Percentiles rank a stretch among this genome's conserved stretches.
Evolutionary conservation across 2,113 vertebrate species (phyloP).

Genomic region (Nesospiza acunhae): DNA sequence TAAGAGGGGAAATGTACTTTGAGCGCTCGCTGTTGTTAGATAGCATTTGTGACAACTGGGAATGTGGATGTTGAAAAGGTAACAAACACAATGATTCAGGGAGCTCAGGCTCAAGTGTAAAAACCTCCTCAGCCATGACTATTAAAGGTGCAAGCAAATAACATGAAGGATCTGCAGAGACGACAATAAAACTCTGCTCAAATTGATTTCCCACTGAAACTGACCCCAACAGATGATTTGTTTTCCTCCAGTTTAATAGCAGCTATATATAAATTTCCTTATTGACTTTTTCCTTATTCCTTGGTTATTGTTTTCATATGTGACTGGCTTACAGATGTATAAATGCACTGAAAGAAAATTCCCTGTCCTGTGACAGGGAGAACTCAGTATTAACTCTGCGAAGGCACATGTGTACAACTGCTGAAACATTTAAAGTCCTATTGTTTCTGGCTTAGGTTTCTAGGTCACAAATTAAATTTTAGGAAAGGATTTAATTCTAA

Average conservation of each 20-base stretch:
- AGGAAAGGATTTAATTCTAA: not conserved
- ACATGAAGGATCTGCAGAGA: slow-evolving; percentile 29
- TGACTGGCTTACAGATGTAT: slow-evolving; percentile 10
- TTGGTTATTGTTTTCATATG: slow-evolving; percentile 61
- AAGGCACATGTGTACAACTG: not conserved
- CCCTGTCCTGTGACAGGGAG: not conserved
- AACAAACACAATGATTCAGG: slow-evolving; percentile 36
- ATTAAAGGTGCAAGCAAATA: slow-evolving; percentile 57
- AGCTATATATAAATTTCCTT: slow-evolving; percentile 62
- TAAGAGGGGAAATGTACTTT: slow-evolving; percentile 4
- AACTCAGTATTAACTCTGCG: not conserved
- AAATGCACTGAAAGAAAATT: not conserved
- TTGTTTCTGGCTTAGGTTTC: not conserved
- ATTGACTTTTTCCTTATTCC: slow-evolving; percentile 46
- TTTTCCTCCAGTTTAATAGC: slow-evolving; percentile 58
- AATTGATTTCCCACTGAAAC: slow-evolving; percentile 56
- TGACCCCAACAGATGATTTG: slow-evolving; percentile 36
- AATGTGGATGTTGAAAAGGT: slow-evolving; percentile 52
- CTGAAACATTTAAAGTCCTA: slow-evolving; percentile 6
- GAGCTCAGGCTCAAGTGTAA: slow-evolving; percentile 42
- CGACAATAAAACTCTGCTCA: slow-evolving; percentile 28
- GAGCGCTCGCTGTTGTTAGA: not conserved
- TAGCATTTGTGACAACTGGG: slow-evolving; percentile 38
- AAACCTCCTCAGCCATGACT: slow-evolving; percentile 24
- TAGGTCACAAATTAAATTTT: slow-evolving; percentile 7